Base-by-base conservation (phyloP, 1,140 invertebrate species). In the Elymnias hypermnestra region DNA sequence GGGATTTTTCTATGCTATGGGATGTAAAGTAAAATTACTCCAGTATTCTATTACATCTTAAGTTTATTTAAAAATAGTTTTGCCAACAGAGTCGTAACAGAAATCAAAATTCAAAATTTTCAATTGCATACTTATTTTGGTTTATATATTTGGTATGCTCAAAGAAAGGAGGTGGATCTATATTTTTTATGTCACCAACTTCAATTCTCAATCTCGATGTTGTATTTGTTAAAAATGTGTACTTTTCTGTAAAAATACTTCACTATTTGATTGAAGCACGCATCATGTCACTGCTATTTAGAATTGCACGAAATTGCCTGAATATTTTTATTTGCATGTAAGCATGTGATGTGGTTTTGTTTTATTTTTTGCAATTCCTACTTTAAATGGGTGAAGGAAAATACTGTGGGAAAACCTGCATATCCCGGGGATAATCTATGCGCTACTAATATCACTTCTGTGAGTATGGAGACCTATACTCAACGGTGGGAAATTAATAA, bases 41-140 rank as follows among this genome's bases (percentile, higher is more conserved):
- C n/a, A n/a, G n/a, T n/a, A n/a, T n/a, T n/a, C n/a, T n/a, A n/a
- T n/a, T n/a, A n/a, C n/a, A n/a, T n/a, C n/a, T n/a, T 23, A 44
- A 6, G 37, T 22, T 21, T 1, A 51, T 37, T 13, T 29, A 28
- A 41, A 41, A 51, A 29, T 35, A 40, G 53, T 53, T 48, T 83
- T 78, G 76, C 71, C 76, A 79, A 69, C 75, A 72, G 73, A 79
- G 69, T 45, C 23, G 31, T 77, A 73, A 76, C 70, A 73, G 75
- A 61, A 63, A 59, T 71, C 75, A 72, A 84, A 84, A 82, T 82
- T 81, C 70, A 67, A 79, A 83, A 81, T 77, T 81, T 65, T 50
- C 54, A 42, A 48, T 61, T 52, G 56, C 36, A 25, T 58, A 56
- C 58, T 61, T 51, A 57, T 75, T 78, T 72, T 72, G 73, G 68